Percentiles rank a stretch among this genome's conserved stretches.
Conservation (phyloP, 2,797 vertebrate species). For the Melopsittacus undulatus region DNA sequence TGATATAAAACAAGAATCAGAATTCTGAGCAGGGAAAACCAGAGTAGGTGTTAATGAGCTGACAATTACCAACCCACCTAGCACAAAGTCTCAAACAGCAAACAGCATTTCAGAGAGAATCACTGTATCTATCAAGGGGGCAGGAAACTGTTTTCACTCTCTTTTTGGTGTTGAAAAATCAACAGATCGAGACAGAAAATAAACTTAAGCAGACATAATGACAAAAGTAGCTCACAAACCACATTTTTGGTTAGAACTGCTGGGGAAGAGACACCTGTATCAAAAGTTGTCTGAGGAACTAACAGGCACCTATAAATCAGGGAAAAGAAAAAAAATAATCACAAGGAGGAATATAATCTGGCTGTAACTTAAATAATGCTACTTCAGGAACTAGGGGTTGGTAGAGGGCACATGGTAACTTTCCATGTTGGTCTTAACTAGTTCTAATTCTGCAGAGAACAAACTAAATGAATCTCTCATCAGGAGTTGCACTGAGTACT, state of each 20-base stretch:
- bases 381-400: not conserved
- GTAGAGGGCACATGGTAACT: not conserved
- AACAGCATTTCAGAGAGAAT: not conserved
- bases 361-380: not conserved
- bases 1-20: not conserved
- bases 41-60: not conserved
- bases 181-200: not conserved
- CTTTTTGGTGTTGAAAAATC: not conserved
- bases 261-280: not conserved
- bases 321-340: not conserved
- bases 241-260: not conserved
- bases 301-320: not conserved
- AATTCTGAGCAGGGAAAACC: not conserved
- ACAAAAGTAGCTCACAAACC: not conserved
- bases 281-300: not conserved
- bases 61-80: not conserved
- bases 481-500: not conserved
- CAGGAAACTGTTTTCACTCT: not conserved
- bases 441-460: not conserved
- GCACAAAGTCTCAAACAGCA: not conserved
- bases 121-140: not conserved
- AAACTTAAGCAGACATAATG: not conserved
- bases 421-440: not conserved
- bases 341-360: not conserved
- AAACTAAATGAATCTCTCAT: not conserved